These are phyloP conservation scores for Drosophila paulistorum DNA, from an alignment of 1,140 invertebrate species.

Conservation along the genomic window DNA sequence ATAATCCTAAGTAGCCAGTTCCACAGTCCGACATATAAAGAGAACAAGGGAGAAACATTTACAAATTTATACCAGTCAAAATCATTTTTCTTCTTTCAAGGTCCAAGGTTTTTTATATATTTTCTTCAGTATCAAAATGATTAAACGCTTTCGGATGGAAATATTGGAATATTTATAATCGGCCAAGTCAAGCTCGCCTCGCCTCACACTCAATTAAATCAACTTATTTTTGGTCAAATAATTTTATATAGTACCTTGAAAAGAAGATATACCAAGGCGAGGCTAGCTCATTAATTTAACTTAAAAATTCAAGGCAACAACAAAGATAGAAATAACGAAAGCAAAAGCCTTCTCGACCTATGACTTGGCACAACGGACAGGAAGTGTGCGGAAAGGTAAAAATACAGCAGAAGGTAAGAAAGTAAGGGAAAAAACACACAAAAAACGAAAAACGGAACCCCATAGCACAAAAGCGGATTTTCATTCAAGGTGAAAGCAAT, in stretches of 20 bases:
- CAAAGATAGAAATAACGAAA: constrained; percentile 34
- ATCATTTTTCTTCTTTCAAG: constrained; percentile 44
- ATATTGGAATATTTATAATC: constrained; percentile 21
- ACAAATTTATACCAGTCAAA: constrained; percentile 32
- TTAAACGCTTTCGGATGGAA: constrained; percentile 22
- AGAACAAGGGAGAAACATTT: neutral
- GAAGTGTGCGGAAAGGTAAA: constrained; percentile 64
- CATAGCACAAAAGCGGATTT: constrained; percentile 78
- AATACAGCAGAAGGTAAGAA: constrained; percentile 18
- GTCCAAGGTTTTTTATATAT: constrained; percentile 33
- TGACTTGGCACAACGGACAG: constrained; percentile 29
- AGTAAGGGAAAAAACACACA: constrained; percentile 11
- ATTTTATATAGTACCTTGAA: constrained; percentile 67
- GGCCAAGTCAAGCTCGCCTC: constrained; percentile 25
- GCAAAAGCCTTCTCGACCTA: constrained; percentile 27
- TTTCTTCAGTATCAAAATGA: constrained; percentile 18
- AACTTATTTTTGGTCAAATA: constrained; percentile 79
- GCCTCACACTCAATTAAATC: constrained; percentile 76
- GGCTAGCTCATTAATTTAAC: constrained; percentile 78
- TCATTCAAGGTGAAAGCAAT: constrained; percentile 82
- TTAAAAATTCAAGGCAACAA: constrained; percentile 65
- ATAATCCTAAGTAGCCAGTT: neutral
- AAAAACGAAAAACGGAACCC: constrained; percentile 41
- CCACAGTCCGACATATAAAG: too few species aligned
- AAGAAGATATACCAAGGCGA: constrained; percentile 26